Conservation (phyloP, 2,113 vertebrate genomes). For the Otocyon megalotis region DNA sequence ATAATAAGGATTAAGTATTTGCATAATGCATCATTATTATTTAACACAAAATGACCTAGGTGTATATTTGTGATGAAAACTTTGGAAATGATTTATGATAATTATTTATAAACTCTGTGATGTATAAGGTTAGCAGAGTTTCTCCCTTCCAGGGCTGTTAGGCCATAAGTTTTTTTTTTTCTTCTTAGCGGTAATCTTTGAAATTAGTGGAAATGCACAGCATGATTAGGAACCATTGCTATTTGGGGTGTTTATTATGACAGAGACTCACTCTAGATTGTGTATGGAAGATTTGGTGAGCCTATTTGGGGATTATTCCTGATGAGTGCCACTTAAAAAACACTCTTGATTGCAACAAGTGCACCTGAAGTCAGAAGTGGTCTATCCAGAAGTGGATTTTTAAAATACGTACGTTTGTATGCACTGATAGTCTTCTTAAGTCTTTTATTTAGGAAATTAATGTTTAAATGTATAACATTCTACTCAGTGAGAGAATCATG, state of each 20-base stretch:
- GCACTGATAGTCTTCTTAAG: not conserved
- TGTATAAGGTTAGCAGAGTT: not conserved
- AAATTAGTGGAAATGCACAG: not conserved
- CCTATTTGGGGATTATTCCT: not conserved
- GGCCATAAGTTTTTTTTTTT: not conserved
- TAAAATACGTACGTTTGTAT: not conserved
- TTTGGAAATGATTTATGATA: not conserved
- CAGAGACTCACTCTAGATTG: not conserved
- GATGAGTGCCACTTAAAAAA: not conserved
- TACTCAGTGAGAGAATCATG: not conserved
- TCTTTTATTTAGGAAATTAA: conserved; percentile 13
- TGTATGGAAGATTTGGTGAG: not conserved
- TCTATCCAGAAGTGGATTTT: conserved; percentile 5
- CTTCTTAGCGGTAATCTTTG: not conserved
- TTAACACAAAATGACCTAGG: too few species aligned
- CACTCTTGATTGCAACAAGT: not conserved
- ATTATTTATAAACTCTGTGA: not conserved
- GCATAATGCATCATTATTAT: not conserved
- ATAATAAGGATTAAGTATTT: not conserved
- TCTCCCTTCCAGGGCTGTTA: not conserved
- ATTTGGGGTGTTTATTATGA: not conserved
- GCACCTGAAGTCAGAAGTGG: not conserved
- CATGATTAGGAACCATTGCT: not conserved
- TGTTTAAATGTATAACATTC: not conserved
- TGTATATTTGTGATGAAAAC: not conserved